Evolutionary conservation across 2,797 vertebrate species (phyloP).

Genomic region (Paramormyrops hopkinsi): DNA sequence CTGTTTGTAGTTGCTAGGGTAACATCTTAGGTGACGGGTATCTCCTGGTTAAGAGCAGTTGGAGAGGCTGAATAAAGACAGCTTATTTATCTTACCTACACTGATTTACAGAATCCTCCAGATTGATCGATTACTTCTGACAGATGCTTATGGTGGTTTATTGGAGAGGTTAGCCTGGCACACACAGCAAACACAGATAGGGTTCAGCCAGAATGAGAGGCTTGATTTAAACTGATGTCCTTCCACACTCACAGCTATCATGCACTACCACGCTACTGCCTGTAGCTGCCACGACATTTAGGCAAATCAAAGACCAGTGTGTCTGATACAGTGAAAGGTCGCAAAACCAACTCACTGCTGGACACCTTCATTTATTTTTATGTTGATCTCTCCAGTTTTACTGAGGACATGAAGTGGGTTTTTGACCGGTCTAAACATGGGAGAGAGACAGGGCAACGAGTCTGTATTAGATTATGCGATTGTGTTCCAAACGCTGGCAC

Average conservation of each 20-base stretch:
- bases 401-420: not conserved
- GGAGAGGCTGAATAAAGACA: not conserved
- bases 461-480: not conserved
- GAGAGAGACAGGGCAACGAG: not conserved
- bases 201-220: not conserved
- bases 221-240: not conserved
- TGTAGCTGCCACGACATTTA: not conserved
- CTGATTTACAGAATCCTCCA: not conserved
- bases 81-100: not conserved
- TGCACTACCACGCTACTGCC: not conserved
- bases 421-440: not conserved
- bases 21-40: not conserved
- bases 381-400: not conserved
- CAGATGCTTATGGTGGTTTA: not conserved
- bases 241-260: not conserved
- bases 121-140: not conserved
- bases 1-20: not conserved
- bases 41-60: not conserved
- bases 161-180: not conserved
- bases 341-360: not conserved
- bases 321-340: not conserved
- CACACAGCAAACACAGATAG: not conserved
- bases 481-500: not conserved
- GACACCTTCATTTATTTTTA: not conserved
- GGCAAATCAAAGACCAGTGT: not conserved